phyloP scores from a whole-genome alignment of 2,888 invertebrate species.

The Coenonympha glycerion region DNA sequence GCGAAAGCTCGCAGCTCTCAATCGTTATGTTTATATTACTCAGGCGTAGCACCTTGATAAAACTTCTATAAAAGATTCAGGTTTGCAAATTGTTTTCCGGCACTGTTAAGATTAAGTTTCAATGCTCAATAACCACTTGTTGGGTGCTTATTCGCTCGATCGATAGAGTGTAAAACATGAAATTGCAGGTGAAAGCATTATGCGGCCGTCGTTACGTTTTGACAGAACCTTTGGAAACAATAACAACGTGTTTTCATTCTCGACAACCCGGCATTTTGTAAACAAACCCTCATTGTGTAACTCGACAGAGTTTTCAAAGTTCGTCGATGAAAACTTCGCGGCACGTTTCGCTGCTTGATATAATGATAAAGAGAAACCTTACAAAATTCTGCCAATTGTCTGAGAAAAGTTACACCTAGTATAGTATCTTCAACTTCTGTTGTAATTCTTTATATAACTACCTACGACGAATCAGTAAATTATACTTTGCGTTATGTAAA shows the following conservation, averaged over 20 bases:
- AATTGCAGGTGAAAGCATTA: slow-evolving; percentile 38
- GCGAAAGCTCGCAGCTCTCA: slow-evolving; percentile 34
- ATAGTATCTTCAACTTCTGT: no score
- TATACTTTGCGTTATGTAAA: no score
- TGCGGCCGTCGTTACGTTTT: slow-evolving; percentile 34
- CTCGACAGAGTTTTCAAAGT: slow-evolving; percentile 24
- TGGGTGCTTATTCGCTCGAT: slow-evolving; percentile 32
- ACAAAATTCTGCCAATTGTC: neutral
- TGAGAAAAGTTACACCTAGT: neutral
- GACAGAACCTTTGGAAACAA: slow-evolving; percentile 50
- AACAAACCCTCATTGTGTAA: slow-evolving; percentile 45
- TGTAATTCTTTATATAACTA: no score
- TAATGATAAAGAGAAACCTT: slow-evolving; percentile 20
- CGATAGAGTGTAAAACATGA: slow-evolving; percentile 40
- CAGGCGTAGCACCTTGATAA: slow-evolving; percentile 48
- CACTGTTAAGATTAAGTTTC: slow-evolving; percentile 67
- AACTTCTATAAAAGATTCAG: slow-evolving; percentile 51
- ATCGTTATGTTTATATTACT: slow-evolving; percentile 49
- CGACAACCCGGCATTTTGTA: slow-evolving; percentile 36
- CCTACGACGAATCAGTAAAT: no score
- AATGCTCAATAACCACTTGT: slow-evolving; percentile 52
- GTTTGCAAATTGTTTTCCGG: slow-evolving; percentile 65
- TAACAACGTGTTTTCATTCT: slow-evolving; percentile 39
- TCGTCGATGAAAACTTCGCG: slow-evolving; percentile 18
- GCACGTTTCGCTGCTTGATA: neutral